phyloP scores from a whole-genome alignment of 2,113 vertebrate genomes.

The Rhea pennata region DNA sequence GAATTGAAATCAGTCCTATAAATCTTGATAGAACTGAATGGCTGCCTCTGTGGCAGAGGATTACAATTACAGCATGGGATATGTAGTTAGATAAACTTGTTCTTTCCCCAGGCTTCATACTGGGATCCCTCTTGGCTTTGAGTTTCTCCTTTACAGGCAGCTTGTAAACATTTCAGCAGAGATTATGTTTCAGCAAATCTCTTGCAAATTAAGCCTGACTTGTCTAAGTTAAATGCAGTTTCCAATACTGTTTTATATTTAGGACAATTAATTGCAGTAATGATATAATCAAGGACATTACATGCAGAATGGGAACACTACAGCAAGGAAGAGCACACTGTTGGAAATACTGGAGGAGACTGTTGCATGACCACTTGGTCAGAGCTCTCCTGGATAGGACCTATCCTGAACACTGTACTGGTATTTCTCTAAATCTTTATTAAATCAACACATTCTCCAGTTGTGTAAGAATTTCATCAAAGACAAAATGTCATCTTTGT shows the following conservation, averaged over 20 bases:
- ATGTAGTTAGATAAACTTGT: not conserved
- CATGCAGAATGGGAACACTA: not conserved
- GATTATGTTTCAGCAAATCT: not conserved
- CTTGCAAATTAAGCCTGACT: not conserved
- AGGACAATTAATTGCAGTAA: not conserved
- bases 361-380: not conserved
- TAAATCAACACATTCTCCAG: not conserved
- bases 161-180: constrained; percentile 21
- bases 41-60: not conserved
- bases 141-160: not conserved
- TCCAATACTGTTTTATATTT: constrained; percentile 6
- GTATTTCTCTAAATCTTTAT: not conserved
- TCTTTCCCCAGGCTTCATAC: not conserved
- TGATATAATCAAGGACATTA: not conserved
- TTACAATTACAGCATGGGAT: fast-evolving
- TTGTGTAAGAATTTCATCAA: not conserved
- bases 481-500: not conserved
- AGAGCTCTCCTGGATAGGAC: not conserved
- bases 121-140: not conserved
- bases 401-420: not conserved
- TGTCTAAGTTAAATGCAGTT: not conserved
- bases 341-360: not conserved
- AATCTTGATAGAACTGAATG: not conserved
- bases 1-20: not conserved
- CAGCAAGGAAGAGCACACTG: not conserved